Conservation (phyloP, 2,888 invertebrate genomes). For the Drosophila flavopinicola region DNA sequence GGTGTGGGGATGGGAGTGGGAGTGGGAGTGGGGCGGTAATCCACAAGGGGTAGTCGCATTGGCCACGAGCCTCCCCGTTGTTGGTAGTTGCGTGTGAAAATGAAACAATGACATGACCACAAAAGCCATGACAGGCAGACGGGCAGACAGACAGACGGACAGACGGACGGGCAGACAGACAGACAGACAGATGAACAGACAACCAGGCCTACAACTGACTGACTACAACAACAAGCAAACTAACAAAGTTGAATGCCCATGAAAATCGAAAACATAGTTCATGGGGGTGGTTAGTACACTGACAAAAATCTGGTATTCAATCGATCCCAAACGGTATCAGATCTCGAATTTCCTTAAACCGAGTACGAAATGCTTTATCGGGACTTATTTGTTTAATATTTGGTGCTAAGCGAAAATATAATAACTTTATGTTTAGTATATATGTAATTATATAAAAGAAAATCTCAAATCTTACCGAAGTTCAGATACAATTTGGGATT, state of each 20-base stretch:
- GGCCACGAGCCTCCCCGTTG: slow-evolving; percentile 19
- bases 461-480: too few relatives aligned
- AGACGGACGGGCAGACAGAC: too few relatives aligned
- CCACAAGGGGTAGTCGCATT: slow-evolving; percentile 26
- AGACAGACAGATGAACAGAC: slow-evolving; percentile 11
- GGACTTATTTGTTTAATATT: too few relatives aligned
- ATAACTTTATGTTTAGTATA: too few relatives aligned
- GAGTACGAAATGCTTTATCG: too few relatives aligned
- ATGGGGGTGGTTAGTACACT: neutral
- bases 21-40: neutral
- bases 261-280: slow-evolving; percentile 35
- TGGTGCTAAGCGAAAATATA: too few relatives aligned
- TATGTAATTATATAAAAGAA: too few relatives aligned
- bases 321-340: too few relatives aligned
- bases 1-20: neutral
- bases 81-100: slow-evolving; percentile 73
- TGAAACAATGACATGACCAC: slow-evolving; percentile 77
- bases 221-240: slow-evolving; percentile 27
- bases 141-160: slow-evolving; percentile 7
- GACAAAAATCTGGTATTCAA: too few relatives aligned
- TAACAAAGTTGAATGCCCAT: slow-evolving; percentile 61
- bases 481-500: too few relatives aligned
- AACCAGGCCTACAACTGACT: slow-evolving; percentile 16
- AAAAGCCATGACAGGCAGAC: slow-evolving; percentile 54
- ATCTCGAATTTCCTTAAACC: too few relatives aligned